phyloP scores from a whole-genome alignment of 2,113 vertebrate genomes.

The Phoxinus phoxinus region DNA sequence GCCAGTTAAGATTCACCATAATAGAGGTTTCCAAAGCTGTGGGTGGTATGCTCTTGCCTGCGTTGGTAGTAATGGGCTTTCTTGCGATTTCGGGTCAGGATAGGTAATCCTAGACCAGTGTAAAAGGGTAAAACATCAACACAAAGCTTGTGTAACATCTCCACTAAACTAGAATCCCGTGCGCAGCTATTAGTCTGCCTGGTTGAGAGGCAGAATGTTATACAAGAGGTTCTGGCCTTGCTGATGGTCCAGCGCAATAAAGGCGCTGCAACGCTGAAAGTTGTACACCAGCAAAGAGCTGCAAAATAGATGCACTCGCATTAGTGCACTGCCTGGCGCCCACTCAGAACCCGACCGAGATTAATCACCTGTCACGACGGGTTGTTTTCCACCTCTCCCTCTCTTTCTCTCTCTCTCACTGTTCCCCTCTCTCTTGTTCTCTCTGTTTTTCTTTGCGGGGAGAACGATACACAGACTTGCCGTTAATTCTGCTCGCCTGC shows the following conservation, averaged over 20 bases:
- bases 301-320: constrained; percentile 54
- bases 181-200: constrained; percentile 38
- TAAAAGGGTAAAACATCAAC: constrained; percentile 17
- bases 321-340: constrained; percentile 47
- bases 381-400: constrained; percentile 52
- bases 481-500: constrained; percentile 29
- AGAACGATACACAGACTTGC: constrained; percentile 37
- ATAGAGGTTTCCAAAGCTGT: not conserved
- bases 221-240: constrained; percentile 32
- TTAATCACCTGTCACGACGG: constrained; percentile 60
- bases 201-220: constrained; percentile 42
- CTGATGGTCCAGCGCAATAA: constrained; percentile 38
- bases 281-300: constrained; percentile 44
- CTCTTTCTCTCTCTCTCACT: constrained; percentile 2
- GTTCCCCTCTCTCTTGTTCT: constrained; percentile 20
- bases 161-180: constrained; percentile 21
- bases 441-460: constrained; percentile 34
- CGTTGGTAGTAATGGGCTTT: not conserved
- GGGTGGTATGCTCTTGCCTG: not conserved
- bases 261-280: constrained; percentile 27
- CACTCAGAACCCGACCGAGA: constrained; percentile 43
- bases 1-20: not conserved
- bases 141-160: constrained; percentile 20
- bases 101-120: not conserved
- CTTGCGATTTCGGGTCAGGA: constrained; percentile 16